These are phyloP conservation scores for Zootermopsis nevadensis DNA, from an alignment of 2,888 invertebrate species.

Conservation along the genomic window DNA sequence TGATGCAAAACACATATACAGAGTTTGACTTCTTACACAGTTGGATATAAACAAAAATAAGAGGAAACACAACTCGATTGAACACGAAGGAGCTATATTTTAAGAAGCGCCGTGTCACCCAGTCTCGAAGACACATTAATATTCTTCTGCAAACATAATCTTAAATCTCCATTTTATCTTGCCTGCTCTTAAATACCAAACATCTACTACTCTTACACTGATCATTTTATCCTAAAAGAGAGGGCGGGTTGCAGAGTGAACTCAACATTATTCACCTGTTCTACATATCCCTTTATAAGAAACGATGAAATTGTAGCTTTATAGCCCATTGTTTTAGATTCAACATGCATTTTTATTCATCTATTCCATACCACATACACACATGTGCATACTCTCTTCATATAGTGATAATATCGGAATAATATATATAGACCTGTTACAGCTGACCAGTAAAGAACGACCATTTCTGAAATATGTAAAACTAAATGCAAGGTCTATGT, in stretches of 20 bases:
- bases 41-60: neutral
- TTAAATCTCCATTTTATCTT: constrained; percentile 27
- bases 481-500: neutral
- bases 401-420: constrained; percentile 21
- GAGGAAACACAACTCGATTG: neutral
- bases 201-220: neutral
- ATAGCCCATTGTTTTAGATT: constrained; percentile 49
- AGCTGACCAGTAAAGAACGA: neutral
- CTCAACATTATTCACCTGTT: constrained; percentile 24
- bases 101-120: neutral
- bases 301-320: constrained; percentile 49
- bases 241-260: neutral
- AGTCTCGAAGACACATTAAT: constrained; percentile 11
- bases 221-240: constrained; percentile 13
- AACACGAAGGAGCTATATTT: neutral
- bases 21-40: neutral
- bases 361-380: constrained; percentile 27
- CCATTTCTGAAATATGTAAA: constrained; percentile 8
- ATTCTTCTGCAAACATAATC: constrained; percentile 22
- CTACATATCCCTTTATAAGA: constrained; percentile 30
- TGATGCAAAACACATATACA: no score
- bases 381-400: constrained; percentile 14
- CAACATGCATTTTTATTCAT: constrained; percentile 29
- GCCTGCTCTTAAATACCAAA: constrained; percentile 9
- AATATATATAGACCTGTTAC: neutral